Evolutionary conservation across 2,113 vertebrate genomes (phyloP), one percentile per base, ranked within the genome.

Genomic region (Choloepus hoffmanni): DNA sequence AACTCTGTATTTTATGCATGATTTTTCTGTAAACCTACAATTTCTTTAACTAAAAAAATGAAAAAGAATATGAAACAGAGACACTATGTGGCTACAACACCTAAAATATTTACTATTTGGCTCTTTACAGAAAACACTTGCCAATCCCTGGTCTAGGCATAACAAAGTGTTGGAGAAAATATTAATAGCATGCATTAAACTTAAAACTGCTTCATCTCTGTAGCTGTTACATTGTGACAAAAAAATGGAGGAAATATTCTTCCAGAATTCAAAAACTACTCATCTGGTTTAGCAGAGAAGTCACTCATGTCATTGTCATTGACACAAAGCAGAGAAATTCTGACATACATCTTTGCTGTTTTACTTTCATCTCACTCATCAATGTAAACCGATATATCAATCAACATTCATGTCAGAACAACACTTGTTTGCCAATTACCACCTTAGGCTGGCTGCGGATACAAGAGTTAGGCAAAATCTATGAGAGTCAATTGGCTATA

Each of bases 91-190:
- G 88, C 72, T 40, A 19, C 73, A 84, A 94, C 92, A 48, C 60
- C 53, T 65, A 43, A 94, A 92, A 77, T 95, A 85, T 77, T 90
- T 93, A 73, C 79, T 92, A 88, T 67, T 40, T 83, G 33, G 8
- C 55, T 87, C 62, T 76, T 90, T 58, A 67, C 73, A 45, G 58
- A 95, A 95, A 81, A 55, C 50, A 28, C 85, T 78, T 94, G 28
- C 55, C 1, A 28, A 77, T 50, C 43, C 16, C 26, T 85, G 10
- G 12, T 85, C 28, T 55, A 77, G 40, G 85, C 55, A 77, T 83
- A 93, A 92, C 87, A 91, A 95, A 89, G 33, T 86, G 76, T 76
- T 45, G 19, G 45, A 92, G 53, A 88, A 72, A 95, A 90, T 77
- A 60, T 89, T 88, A 85, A 58, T 11, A 82, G 48, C 28, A 7